These are phyloP conservation scores for Pseudomugil tenellus DNA, from an alignment of 2,797 vertebrate species.

Conservation along the genomic window DNA sequence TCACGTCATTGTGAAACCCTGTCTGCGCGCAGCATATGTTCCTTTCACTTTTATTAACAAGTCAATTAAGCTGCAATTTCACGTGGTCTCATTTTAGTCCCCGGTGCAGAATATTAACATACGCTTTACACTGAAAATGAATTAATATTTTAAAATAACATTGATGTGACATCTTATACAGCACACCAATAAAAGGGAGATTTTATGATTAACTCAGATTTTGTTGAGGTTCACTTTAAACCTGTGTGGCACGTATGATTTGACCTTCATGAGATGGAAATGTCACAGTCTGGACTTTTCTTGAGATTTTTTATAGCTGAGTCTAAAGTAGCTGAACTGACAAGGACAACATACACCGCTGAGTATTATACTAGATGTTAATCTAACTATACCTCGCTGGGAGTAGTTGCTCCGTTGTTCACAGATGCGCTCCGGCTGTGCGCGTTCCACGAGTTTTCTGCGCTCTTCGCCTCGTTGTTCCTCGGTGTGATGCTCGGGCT, in stretches of 20 bases:
- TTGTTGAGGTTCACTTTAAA: constrained; percentile 38
- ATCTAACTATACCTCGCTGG: constrained; percentile 84
- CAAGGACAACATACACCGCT: neutral
- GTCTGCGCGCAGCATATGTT: constrained; percentile 39
- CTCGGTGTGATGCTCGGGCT: constrained; percentile 81
- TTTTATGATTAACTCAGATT: neutral
- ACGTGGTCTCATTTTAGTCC: constrained; percentile 47
- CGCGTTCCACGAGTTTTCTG: constrained; percentile 80
- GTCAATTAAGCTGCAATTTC: constrained; percentile 64
- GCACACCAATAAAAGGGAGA: neutral
- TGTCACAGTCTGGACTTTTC: constrained; percentile 43
- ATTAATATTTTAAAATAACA: constrained; percentile 21
- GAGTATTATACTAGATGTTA: neutral
- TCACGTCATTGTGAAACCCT: constrained; percentile 47
- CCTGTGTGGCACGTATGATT: constrained; percentile 36
- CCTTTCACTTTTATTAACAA: constrained; percentile 52
- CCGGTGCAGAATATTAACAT: constrained; percentile 38
- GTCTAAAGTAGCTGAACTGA: neutral
- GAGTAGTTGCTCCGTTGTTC: constrained; percentile 83
- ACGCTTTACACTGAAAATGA: constrained; percentile 25
- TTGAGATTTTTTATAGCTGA: constrained; percentile 13
- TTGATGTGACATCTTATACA: constrained; percentile 15
- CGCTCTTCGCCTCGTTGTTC: constrained; percentile 87
- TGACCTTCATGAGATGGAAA: constrained; percentile 71
- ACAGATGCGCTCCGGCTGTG: constrained; percentile 76